Evolutionary conservation across 2,888 invertebrate species (phyloP), one percentile per base, ranked within the genome.

Genomic region (Nipponacmea schrenckii): DNA sequence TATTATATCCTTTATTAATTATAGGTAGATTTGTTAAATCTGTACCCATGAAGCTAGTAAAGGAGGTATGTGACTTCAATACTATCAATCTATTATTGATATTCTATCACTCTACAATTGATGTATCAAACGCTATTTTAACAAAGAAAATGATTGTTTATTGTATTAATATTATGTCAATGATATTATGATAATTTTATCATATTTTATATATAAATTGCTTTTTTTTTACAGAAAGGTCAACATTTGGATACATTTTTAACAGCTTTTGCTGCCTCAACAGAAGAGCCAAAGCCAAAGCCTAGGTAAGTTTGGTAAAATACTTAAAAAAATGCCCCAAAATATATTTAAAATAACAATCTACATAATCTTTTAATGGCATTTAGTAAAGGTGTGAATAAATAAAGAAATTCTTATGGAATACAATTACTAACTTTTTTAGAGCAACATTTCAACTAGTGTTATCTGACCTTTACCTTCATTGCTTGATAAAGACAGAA

Each of bases 191-290:
- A 45, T 64, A n/a, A 31, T 20, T 65, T 64, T 64, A 12, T 27
- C 7, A 65, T 17, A n/a, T 20, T 3, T 24, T 24, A 27, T 14
- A 64, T 1, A 5, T 64, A 26, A 27, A 26, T 48, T 20, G 27
- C 62, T 46, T 65, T 72, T 67, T 64, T 64, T 15, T 80, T 80
- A 17, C 77, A 86, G 88, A 93, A 94, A 80, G 96, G 96, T 0
- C 96, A 96, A 85, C 94, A 96, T 91, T 90, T 96, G 80, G 95
- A 96, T 83, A 91, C 92, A 62, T 96, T 96, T 84, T 91, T 96
- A 85, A 91, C 91, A 72, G 93, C 93, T 27, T 93, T 95, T 80
- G 88, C 95, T 67, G 91, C 92, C 12, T 95, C 95, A 0, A 92
- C 93, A 0, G 90, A 91, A 78, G 85, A 89, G 24, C 76, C 85